Conservation (phyloP, 1,140 invertebrate species). For the Drosophila trapezifrons region DNA sequence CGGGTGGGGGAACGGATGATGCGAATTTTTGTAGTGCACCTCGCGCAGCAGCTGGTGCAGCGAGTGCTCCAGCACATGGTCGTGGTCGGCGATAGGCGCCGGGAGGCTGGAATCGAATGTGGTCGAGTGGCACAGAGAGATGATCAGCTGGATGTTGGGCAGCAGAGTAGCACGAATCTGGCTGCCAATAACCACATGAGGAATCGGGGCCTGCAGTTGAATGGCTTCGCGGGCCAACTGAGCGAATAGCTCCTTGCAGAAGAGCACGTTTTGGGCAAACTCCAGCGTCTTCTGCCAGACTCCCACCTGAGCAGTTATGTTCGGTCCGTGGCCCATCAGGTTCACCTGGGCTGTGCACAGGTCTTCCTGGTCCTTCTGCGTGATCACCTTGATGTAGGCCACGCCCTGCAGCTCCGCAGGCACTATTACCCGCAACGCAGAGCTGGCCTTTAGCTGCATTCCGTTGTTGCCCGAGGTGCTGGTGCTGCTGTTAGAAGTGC, state of each 20-base stretch:
- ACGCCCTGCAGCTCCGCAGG: conserved; percentile 97
- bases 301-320: conserved; percentile 87
- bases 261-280: conserved; percentile 97
- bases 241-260: conserved; percentile 98
- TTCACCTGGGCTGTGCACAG: conserved; percentile 91
- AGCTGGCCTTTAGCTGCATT: conserved; percentile 86
- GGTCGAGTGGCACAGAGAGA: conserved; percentile 91
- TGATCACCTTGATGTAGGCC: conserved; percentile 97
- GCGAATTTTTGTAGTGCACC: conserved; percentile 95
- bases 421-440: conserved; percentile 95
- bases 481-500: conserved; percentile 61
- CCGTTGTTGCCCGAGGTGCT: conserved; percentile 60
- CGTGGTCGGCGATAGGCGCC: conserved; percentile 91
- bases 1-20: conserved; percentile 97
- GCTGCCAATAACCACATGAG: conserved; percentile 98
- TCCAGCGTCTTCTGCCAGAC: conserved; percentile 97
- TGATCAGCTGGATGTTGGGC: conserved; percentile 95
- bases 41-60: conserved; percentile 96
- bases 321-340: conserved; percentile 87
- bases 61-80: conserved; percentile 98
- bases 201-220: conserved; percentile 95
- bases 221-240: conserved; percentile 97
- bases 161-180: conserved; percentile 98
- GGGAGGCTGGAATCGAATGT: conserved; percentile 87
- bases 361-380: conserved; percentile 96